These are phyloP conservation scores for Coluber constrictor DNA, from an alignment of 2,797 vertebrate species.

Conservation along the genomic window DNA sequence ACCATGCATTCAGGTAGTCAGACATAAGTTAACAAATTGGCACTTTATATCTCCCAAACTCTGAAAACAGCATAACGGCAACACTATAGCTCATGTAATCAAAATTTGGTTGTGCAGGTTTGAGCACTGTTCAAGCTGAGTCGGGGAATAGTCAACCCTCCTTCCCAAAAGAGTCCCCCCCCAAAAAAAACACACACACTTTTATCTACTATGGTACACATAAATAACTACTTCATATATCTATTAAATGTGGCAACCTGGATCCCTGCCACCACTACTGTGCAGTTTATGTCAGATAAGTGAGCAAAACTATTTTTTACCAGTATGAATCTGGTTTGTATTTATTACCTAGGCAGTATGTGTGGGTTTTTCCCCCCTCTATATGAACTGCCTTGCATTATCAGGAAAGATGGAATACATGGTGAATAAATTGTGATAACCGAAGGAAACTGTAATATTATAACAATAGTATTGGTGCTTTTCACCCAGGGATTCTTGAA, in stretches of 20 bases:
- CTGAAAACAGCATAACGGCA: no score
- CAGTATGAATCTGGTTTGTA: background rate
- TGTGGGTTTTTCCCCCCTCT: background rate
- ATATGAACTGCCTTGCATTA: background rate
- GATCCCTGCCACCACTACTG: background rate
- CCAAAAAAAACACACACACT: no score
- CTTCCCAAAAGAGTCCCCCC: background rate
- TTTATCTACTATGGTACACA: background rate
- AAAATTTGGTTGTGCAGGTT: background rate
- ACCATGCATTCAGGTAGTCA: background rate
- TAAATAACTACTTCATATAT: background rate
- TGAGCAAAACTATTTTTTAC: background rate
- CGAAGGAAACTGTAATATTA: background rate
- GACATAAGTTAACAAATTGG: background rate
- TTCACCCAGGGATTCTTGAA: background rate
- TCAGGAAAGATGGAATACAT: background rate
- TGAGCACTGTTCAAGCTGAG: background rate
- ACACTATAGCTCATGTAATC: background rate
- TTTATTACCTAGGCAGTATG: background rate
- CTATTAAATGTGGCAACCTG: background rate
- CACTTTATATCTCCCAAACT: background rate
- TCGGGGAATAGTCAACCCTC: background rate
- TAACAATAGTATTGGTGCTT: background rate
- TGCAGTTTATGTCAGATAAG: background rate
- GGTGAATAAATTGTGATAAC: background rate